phyloP scores from a whole-genome alignment of 2,797 vertebrate species.

The Champsocephalus gunnari region DNA sequence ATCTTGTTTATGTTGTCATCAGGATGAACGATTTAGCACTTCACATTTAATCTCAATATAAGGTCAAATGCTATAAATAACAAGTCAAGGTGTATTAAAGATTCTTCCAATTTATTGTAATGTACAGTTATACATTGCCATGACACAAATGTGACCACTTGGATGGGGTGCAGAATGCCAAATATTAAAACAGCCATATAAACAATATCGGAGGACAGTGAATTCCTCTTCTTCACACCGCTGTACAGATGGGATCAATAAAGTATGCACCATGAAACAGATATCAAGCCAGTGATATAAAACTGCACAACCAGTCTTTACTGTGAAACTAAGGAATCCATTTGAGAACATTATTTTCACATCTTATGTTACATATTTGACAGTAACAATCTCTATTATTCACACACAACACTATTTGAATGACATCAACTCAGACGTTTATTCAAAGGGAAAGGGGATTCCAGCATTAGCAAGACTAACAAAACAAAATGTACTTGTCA shows the following conservation, averaged over 20 bases:
- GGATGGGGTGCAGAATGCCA: constrained; percentile 76
- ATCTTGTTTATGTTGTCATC: constrained; percentile 38
- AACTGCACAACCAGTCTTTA: constrained; percentile 80
- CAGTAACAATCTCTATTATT: constrained; percentile 79
- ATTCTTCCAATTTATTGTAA: constrained; percentile 98
- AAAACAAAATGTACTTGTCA: constrained; percentile 48
- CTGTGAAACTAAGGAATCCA: constrained; percentile 74
- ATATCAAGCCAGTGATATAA: constrained; percentile 81
- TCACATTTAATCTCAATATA: background rate
- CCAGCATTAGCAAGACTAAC: constrained; percentile 64
- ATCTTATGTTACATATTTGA: constrained; percentile 85
- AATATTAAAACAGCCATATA: constrained; percentile 83
- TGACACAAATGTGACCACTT: constrained; percentile 87
- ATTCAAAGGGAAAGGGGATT: constrained; percentile 56
- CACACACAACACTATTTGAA: constrained; percentile 78
- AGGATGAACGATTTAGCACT: background rate
- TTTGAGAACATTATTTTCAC: constrained; percentile 81
- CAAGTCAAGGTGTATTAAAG: constrained; percentile 89
- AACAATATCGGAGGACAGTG: constrained; percentile 74
- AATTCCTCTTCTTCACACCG: constrained; percentile 62
- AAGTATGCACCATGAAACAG: constrained; percentile 79
- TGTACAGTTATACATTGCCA: constrained; percentile 97
- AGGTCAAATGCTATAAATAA: constrained; percentile 46
- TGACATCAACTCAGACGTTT: constrained; percentile 77
- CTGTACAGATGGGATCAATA: constrained; percentile 78